Conservation (phyloP, 2,797 vertebrate species). For the Cuniculus paca region DNA sequence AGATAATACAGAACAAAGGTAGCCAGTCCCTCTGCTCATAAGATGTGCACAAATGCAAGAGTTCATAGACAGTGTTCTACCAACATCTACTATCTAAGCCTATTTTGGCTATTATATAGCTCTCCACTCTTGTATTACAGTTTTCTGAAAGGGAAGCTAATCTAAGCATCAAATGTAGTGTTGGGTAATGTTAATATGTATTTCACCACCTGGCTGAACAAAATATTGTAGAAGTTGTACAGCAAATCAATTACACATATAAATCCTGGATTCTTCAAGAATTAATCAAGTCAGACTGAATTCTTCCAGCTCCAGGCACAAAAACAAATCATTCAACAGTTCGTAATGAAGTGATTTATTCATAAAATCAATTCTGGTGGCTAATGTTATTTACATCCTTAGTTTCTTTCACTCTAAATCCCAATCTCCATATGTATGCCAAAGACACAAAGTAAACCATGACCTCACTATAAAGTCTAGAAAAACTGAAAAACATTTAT, state of each 20-base stretch:
- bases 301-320: neutral
- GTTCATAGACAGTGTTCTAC: neutral
- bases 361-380: slow-evolving; percentile 37
- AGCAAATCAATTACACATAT: slow-evolving; percentile 55
- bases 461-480: slow-evolving; percentile 58
- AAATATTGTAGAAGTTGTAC: slow-evolving; percentile 11
- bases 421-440: neutral
- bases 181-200: slow-evolving; percentile 33
- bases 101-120: neutral
- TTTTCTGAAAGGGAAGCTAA: slow-evolving; percentile 49
- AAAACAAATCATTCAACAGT: slow-evolving; percentile 19
- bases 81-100: slow-evolving; percentile 6
- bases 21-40: neutral
- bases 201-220: slow-evolving; percentile 37
- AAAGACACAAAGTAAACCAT: slow-evolving; percentile 65
- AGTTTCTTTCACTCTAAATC: slow-evolving; percentile 48
- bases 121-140: neutral
- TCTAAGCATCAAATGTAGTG: slow-evolving; percentile 41
- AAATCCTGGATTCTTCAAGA: slow-evolving; percentile 9
- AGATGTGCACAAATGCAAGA: neutral
- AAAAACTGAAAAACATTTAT: slow-evolving; percentile 48
- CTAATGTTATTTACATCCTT: slow-evolving; percentile 17
- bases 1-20: neutral
- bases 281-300: slow-evolving; percentile 33
- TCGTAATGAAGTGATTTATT: neutral